Percentiles rank a stretch among this genome's conserved stretches.
These are phyloP conservation scores for Agelastica alni DNA, from an alignment of 2,888 invertebrate species.

Conservation along the genomic window DNA sequence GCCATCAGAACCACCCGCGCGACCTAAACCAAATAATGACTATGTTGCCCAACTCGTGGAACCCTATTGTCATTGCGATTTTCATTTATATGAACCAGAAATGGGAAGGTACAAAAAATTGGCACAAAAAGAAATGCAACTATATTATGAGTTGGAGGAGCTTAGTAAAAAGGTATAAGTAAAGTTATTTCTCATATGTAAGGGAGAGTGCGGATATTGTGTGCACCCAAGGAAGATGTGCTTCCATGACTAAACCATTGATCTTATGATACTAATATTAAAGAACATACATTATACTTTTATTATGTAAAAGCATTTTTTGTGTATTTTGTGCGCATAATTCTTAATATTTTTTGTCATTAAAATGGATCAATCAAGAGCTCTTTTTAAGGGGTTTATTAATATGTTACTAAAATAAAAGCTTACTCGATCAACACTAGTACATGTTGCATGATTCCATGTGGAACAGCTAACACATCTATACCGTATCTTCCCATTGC, in stretches of 20 bases:
- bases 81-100: slow-evolving; percentile 64
- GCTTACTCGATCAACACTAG: slow-evolving; percentile 12
- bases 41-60: slow-evolving; percentile 62
- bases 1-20: slow-evolving; percentile 65
- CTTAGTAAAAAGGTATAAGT: slow-evolving; percentile 55
- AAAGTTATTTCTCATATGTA: no score
- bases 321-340: no score
- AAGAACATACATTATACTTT: no score
- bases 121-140: slow-evolving; percentile 63
- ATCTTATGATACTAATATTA: no score
- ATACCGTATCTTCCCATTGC: slow-evolving; percentile 3
- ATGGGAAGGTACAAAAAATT: slow-evolving; percentile 66
- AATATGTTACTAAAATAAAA: no score
- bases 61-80: slow-evolving; percentile 68
- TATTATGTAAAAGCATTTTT: no score
- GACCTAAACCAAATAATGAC: slow-evolving; percentile 57
- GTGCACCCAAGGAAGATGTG: no score
- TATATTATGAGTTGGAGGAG: slow-evolving; percentile 62
- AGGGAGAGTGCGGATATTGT: no score
- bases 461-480: slow-evolving; percentile 3
- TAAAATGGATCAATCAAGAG: no score
- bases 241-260: no score
- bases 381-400: no score
- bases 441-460: slow-evolving; percentile 14
- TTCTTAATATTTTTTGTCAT: no score